A percentile compares a stretch with the other conserved stretches of the same genome.
Evolutionary conservation across 2,888 invertebrate genomes (phyloP).

Genomic region (Trilocha varians): DNA sequence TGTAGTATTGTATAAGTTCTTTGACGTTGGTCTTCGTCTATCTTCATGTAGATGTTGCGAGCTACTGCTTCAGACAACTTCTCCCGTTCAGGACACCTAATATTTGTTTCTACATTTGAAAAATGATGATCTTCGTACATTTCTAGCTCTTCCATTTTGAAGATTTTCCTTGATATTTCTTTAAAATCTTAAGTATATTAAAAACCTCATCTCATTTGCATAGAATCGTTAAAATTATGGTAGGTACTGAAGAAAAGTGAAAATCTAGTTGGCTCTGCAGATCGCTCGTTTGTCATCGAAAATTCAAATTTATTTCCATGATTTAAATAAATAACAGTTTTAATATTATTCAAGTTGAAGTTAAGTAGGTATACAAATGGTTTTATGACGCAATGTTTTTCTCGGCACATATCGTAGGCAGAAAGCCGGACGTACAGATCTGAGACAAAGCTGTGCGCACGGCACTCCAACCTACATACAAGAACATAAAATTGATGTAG

Average conservation of each 20-base stretch:
- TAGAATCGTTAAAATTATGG: background rate
- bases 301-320: background rate
- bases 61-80: constrained; percentile 14
- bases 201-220: too few species aligned
- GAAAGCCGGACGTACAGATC: constrained; percentile 56
- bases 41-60: constrained; percentile 25
- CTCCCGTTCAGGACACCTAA: too few species aligned
- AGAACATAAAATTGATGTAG: constrained; percentile 59
- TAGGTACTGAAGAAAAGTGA: background rate
- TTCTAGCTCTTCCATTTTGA: background rate
- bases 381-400: constrained; percentile 58
- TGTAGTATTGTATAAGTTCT: constrained; percentile 57
- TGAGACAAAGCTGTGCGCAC: constrained; percentile 57
- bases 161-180: too few species aligned
- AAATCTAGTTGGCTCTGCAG: background rate
- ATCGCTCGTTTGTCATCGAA: constrained; percentile 3
- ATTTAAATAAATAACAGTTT: constrained; percentile 6
- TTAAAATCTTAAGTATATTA: too few species aligned
- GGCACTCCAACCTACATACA: constrained; percentile 65
- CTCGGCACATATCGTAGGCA: constrained; percentile 43
- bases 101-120: background rate
- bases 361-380: constrained; percentile 9
- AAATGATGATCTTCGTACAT: background rate
- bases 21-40: constrained; percentile 31
- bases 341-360: background rate